Evolutionary conservation across 1,140 invertebrate genomes (phyloP), one percentile per base, ranked within the genome.

Genomic region (Hyles vespertilio): DNA sequence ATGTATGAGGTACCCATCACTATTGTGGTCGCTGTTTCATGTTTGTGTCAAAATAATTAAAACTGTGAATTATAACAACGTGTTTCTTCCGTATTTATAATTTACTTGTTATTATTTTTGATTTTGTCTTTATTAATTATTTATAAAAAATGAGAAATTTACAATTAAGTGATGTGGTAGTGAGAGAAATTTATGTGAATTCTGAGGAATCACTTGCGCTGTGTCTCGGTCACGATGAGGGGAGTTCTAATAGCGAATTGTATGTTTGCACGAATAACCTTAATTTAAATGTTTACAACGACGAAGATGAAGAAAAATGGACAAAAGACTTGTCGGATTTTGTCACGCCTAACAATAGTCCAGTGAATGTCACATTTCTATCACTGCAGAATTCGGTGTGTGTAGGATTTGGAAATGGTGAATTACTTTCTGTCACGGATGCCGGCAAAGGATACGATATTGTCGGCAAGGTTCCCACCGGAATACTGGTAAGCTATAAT

Each of bases 251-350:
- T 4, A 74, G 74, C 54, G 71, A 86, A 57, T 61, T 89, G 56
- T 88, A 79, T 70, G 47, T 77, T 52, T 86, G 81, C 65, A 79
- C 77, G 63, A 60, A 78, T 82, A 87, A 86, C 72, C 81, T 87
- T 56, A 61, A 65, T 58, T 70, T 89, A 11, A 72, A 51, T 9
- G 77, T 73, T 69, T 78, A 83, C 58, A 61, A 75, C 67, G 64
- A 71, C 53, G 59, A 66, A 54, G 76, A 77, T 58, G 65, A 74
- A 51, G 51, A 76, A 22, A 77, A 68, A 43, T 87, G 84, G 83
- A 68, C 56, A 7, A 76, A 74, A 58, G 70, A 86, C 65, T 58
- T 90, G 5, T 69, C 67, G 4, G 69, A 81, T n/a, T 34, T 74
- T 4, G 61, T 72, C 1, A 74, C 75, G 3, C 51, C 57, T 5